Evolutionary conservation across 2,797 vertebrate species (phyloP).

Genomic region (Acanthiza pusilla): DNA sequence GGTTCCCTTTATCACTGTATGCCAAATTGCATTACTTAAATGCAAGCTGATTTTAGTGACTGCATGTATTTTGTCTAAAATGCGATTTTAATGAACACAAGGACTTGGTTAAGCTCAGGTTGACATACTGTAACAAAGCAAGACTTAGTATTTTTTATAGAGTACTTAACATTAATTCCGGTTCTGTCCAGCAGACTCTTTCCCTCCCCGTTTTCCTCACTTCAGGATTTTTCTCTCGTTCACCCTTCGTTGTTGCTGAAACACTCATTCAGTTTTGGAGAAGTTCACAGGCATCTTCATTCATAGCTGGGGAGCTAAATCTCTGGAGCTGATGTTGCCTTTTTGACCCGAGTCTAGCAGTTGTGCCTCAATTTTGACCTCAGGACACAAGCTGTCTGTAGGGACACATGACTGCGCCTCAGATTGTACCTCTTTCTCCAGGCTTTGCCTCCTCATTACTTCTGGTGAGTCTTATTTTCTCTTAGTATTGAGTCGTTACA

Average conservation of each 20-base stretch:
- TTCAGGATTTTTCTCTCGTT: background rate
- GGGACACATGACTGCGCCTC: background rate
- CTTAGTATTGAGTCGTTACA: background rate
- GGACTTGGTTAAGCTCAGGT: background rate
- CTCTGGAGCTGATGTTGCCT: background rate
- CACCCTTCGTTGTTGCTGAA: background rate
- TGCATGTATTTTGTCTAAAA: background rate
- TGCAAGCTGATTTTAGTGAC: background rate
- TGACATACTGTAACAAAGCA: background rate
- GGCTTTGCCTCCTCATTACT: background rate
- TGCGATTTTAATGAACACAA: background rate
- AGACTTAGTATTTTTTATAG: background rate
- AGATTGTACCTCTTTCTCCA: background rate
- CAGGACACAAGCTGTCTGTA: background rate
- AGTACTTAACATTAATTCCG: background rate
- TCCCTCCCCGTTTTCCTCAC: background rate
- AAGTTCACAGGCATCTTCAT: background rate
- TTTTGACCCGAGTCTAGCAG: background rate
- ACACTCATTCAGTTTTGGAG: background rate
- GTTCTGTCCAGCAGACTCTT: background rate
- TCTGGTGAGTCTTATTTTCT: background rate
- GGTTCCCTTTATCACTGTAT: background rate
- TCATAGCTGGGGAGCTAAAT: background rate
- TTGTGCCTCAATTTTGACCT: background rate
- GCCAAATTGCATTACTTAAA: background rate